phyloP scores from a whole-genome alignment of 2,113 vertebrate genomes.

The Rattus rattus region DNA sequence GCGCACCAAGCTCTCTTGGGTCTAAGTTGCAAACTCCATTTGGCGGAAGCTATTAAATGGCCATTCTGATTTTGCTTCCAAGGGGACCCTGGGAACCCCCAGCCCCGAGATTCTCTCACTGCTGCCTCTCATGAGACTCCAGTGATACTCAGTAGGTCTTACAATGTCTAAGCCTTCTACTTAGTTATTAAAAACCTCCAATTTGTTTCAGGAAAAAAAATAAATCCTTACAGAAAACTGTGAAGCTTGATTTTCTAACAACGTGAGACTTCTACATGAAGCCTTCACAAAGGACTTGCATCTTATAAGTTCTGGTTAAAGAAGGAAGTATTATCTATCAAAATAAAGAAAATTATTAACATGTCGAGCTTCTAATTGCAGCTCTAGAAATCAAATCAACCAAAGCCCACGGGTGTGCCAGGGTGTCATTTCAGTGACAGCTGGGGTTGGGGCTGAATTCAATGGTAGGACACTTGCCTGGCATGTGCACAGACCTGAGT shows the following conservation, averaged over 20 bases:
- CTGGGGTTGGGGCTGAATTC: background rate
- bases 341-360: background rate
- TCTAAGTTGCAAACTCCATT: background rate
- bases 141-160: background rate
- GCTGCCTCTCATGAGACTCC: background rate
- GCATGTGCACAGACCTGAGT: background rate
- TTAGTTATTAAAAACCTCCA: constrained; percentile 18
- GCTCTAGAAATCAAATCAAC: background rate
- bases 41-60: background rate
- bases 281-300: too few relatives aligned
- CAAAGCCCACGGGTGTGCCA: background rate
- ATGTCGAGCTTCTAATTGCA: background rate
- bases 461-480: background rate
- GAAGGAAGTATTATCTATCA: background rate
- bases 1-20: background rate
- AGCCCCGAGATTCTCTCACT: background rate
- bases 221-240: background rate
- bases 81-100: background rate
- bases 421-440: background rate
- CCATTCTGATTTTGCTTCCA: background rate
- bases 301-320: background rate
- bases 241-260: constrained; percentile 29
- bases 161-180: background rate
- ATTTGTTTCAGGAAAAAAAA: background rate
- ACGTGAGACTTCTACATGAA: background rate